Percentiles rank a stretch among this genome's conserved stretches.
Conservation (phyloP, 2,888 invertebrate species). For the Caenorhabditis macrosperma region DNA sequence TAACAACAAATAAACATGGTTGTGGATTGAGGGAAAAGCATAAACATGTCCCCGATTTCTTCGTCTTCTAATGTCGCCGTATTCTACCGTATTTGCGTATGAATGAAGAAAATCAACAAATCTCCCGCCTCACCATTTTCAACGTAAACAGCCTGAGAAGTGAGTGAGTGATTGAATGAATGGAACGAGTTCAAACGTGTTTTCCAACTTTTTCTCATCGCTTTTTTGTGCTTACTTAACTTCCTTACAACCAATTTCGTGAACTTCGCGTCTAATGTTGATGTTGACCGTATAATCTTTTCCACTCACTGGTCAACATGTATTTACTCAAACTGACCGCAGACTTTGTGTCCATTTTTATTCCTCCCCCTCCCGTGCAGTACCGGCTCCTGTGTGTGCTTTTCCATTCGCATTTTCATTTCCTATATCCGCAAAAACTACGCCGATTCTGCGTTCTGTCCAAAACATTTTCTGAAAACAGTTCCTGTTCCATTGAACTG, state of each 20-base stretch:
- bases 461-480: too few species aligned
- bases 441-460: too few species aligned
- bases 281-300: conserved; percentile 49
- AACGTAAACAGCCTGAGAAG: conserved; percentile 41
- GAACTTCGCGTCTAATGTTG: conserved; percentile 20
- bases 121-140: conserved; percentile 20
- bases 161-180: background rate
- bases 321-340: conserved; percentile 54
- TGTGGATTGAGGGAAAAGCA: conserved; percentile 39
- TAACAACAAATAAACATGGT: conserved; percentile 46
- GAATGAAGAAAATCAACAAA: conserved; percentile 55
- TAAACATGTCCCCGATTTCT: conserved; percentile 42
- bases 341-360: conserved; percentile 51
- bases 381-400: conserved; percentile 43
- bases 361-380: conserved; percentile 22
- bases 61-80: conserved; percentile 29
- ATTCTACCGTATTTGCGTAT: conserved; percentile 56
- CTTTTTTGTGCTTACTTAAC: conserved; percentile 8
- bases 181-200: background rate
- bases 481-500: too few species aligned
- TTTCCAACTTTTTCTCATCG: background rate
- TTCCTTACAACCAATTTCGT: conserved; percentile 13
- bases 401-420: conserved; percentile 17
- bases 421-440: conserved; percentile 17
- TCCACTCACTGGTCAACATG: conserved; percentile 23